Evolutionary conservation across 2,797 vertebrate species (phyloP).

Genomic region (Morelia viridis): DNA sequence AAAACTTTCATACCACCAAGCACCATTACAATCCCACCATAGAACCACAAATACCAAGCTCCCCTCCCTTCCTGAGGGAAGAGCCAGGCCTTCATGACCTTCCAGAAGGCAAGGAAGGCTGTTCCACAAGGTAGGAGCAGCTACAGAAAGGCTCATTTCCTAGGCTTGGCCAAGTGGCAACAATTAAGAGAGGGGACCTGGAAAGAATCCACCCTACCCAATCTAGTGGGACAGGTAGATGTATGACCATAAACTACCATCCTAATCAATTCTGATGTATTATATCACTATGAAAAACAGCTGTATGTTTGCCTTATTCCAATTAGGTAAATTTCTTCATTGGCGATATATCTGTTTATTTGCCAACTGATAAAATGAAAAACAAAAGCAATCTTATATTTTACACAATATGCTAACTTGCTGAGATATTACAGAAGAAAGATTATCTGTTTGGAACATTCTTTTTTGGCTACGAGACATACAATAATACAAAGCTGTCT

Average conservation of each 20-base stretch:
- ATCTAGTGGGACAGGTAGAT: neutral
- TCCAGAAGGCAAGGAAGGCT: neutral
- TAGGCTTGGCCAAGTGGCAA: neutral
- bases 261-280: neutral
- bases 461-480: neutral
- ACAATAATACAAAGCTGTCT: neutral
- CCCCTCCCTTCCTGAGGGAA: neutral
- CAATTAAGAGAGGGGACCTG: neutral
- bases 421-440: neutral
- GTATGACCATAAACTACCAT: neutral
- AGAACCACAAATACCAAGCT: neutral
- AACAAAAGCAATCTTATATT: neutral
- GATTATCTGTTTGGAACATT: neutral
- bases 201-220: neutral
- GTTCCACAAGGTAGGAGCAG: neutral
- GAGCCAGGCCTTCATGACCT: neutral
- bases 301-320: neutral
- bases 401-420: neutral
- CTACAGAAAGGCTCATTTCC: neutral
- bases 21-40: neutral
- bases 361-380: neutral
- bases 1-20: neutral
- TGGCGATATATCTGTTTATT: neutral
- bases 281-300: neutral
- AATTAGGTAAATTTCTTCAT: neutral